Evolutionary conservation across 2,797 vertebrate genomes (phyloP).

Genomic region (Chelidonichthys spinosus): DNA sequence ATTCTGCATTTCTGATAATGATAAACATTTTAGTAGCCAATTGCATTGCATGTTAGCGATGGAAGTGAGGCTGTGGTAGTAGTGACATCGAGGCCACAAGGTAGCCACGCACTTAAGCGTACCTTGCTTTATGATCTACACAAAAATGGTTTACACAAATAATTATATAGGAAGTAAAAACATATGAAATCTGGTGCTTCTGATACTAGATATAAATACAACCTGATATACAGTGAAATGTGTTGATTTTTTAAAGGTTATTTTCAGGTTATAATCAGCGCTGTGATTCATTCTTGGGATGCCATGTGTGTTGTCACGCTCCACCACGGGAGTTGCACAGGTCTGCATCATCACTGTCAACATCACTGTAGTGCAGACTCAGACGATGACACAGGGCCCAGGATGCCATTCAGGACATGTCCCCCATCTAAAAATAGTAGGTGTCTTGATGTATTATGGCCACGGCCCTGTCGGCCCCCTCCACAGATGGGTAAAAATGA

Average conservation of each 20-base stretch:
- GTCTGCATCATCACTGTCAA: not conserved
- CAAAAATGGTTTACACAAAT: not conserved
- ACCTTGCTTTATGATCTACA: too few species aligned
- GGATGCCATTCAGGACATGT: constrained; percentile 7
- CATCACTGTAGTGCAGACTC: not conserved
- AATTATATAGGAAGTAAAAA: not conserved
- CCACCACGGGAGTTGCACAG: not conserved
- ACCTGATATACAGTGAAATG: not conserved
- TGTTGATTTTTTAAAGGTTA: not conserved
- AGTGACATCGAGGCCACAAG: too few species aligned
- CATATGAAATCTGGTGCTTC: not conserved
- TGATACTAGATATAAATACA: not conserved
- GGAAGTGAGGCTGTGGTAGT: too few species aligned
- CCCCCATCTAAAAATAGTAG: constrained; percentile 34
- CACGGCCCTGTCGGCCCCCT: not conserved
- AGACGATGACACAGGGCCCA: not conserved
- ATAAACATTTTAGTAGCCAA: too few species aligned
- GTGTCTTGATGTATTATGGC: constrained; percentile 3
- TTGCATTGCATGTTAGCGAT: too few species aligned
- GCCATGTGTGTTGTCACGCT: not conserved
- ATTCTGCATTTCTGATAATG: too few species aligned
- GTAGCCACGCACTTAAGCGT: too few species aligned
- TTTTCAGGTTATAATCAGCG: not conserved
- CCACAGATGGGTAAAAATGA: not conserved
- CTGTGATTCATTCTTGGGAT: not conserved